Percentiles rank a stretch among this genome's conserved stretches.
phyloP scores from a whole-genome alignment of 1,140 invertebrate genomes.

The Monomorium pharaonis region DNA sequence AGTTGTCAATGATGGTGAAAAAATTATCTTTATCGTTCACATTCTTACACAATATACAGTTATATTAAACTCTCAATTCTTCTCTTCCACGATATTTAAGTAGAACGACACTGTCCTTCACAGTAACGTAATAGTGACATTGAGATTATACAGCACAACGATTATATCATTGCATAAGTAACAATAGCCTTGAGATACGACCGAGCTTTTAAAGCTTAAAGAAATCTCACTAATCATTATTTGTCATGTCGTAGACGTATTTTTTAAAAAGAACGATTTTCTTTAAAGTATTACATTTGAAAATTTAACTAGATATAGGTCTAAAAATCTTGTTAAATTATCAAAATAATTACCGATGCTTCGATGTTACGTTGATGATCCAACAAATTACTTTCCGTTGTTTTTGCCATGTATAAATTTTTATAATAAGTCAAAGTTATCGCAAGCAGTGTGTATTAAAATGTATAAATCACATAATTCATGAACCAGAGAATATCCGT shows the following conservation, averaged over 20 bases:
- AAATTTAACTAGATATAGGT: too few relatives aligned
- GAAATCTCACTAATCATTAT: neutral
- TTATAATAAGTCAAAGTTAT: neutral
- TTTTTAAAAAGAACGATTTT: neutral
- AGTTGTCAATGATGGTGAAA: neutral
- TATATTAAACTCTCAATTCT: neutral
- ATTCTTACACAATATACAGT: neutral
- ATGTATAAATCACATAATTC: neutral
- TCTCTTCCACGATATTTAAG: conserved; percentile 4
- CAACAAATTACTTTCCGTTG: too few relatives aligned
- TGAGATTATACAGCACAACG: conserved; percentile 43
- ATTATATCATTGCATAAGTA: conserved; percentile 43
- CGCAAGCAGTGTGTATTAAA: neutral
- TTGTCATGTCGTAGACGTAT: neutral
- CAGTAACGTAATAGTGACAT: conserved; percentile 43
- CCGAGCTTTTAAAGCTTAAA: conserved; percentile 24
- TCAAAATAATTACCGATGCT: too few relatives aligned
- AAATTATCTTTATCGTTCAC: neutral
- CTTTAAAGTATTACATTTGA: too few relatives aligned
- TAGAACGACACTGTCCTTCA: conserved; percentile 10
- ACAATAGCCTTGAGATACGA: conserved; percentile 34
- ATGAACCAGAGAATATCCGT: neutral
- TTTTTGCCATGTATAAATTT: neutral
- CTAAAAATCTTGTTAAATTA: too few relatives aligned
- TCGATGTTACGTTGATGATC: too few relatives aligned